A percentile compares a stretch with the other conserved stretches of the same genome.
Evolutionary conservation across 2,797 vertebrate species (phyloP).

Genomic region (Chlorospingus flavigularis): DNA sequence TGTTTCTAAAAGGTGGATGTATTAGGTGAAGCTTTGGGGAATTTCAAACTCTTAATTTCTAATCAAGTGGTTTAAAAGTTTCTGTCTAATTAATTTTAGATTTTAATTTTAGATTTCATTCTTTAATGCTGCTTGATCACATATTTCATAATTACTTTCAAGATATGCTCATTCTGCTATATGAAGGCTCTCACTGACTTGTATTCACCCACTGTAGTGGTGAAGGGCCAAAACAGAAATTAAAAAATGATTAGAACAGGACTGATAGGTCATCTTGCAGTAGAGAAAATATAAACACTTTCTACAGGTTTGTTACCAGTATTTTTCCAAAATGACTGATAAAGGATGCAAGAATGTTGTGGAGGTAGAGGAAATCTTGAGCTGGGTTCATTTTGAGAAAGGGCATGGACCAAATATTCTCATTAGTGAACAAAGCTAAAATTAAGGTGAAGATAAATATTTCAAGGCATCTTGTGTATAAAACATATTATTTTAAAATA

Average conservation of each 20-base stretch:
- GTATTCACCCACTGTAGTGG: not conserved
- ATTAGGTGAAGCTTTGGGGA: not conserved
- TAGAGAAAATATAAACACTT: not conserved
- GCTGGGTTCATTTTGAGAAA: not conserved
- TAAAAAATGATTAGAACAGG: not conserved
- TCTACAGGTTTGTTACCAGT: not conserved
- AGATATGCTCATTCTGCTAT: not conserved
- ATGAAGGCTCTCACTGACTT: not conserved
- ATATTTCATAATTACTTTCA: not conserved
- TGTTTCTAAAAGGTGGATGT: not conserved
- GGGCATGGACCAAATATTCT: not conserved
- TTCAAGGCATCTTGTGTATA: not conserved
- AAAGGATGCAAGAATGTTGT: not conserved
- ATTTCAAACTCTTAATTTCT: not conserved
- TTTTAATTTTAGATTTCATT: not conserved
- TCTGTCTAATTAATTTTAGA: too few relatives aligned
- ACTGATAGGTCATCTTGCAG: not conserved
- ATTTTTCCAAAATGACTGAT: not conserved
- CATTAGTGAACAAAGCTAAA: not conserved
- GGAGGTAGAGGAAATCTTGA: not conserved
- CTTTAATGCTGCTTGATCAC: not conserved
- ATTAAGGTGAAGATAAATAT: not conserved
- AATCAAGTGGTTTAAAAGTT: conserved; percentile 10
- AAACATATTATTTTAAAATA: not conserved
- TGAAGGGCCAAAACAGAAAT: not conserved